These are phyloP conservation scores for Cephus sareptanus DNA, from an alignment of 2,888 invertebrate genomes.

Conservation along the genomic window DNA sequence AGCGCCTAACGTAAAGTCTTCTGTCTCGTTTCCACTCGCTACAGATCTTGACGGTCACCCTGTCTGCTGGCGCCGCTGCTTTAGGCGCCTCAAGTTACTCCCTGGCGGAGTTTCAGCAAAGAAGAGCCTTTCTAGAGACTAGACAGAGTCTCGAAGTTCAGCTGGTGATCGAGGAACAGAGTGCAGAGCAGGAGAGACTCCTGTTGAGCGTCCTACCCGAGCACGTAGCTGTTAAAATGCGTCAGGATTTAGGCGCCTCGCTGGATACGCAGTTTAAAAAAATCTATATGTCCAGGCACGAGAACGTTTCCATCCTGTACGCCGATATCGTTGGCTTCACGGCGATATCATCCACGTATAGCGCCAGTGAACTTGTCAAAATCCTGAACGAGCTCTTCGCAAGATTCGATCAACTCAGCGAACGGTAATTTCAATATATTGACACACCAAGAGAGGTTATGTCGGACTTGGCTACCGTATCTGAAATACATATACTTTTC, in stretches of 20 bases:
- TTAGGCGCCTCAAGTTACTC: slow-evolving; percentile 81
- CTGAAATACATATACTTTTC: not conserved
- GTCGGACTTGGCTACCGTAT: not conserved
- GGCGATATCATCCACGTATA: slow-evolving; percentile 93
- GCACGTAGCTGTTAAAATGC: slow-evolving; percentile 96
- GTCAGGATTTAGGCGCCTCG: slow-evolving; percentile 88
- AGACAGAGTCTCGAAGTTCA: slow-evolving; percentile 92
- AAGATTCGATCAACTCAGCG: slow-evolving; percentile 88
- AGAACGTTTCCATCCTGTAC: slow-evolving; percentile 97
- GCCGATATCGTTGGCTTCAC: slow-evolving; percentile 99
- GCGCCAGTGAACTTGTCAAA: slow-evolving; percentile 94
- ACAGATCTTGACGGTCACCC: slow-evolving; percentile 54
- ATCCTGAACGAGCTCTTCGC: slow-evolving; percentile 96
- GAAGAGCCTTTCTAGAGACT: slow-evolving; percentile 89
- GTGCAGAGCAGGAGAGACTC: slow-evolving; percentile 92
- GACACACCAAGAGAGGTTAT: not conserved
- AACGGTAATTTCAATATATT: slow-evolving; percentile 46
- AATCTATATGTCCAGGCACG: slow-evolving; percentile 96
- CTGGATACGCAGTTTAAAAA: slow-evolving; percentile 96
- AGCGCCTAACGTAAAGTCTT: not conserved
- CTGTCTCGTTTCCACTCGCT: slow-evolving; percentile 5
- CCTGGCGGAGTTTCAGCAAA: slow-evolving; percentile 86
- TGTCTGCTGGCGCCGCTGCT: slow-evolving; percentile 72
- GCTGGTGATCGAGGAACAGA: slow-evolving; percentile 92
- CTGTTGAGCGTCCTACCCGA: slow-evolving; percentile 93